A percentile compares a stretch with the other conserved stretches of the same genome.
Evolutionary conservation across 2,113 vertebrate genomes (phyloP).

Genomic region (Bettongia penicillata): DNA sequence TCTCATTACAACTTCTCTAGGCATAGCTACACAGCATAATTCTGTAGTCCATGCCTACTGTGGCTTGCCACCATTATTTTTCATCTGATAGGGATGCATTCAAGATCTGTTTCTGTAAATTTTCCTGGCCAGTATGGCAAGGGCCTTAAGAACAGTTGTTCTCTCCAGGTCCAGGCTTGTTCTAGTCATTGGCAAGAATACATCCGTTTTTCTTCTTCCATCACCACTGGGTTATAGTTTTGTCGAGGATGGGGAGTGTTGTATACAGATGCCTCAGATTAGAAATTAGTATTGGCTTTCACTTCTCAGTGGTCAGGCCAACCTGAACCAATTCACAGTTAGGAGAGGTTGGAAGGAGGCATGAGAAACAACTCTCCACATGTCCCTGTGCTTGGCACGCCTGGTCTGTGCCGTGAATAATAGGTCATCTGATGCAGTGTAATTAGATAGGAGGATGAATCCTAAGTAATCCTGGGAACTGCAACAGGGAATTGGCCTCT

Average conservation of each 20-base stretch:
- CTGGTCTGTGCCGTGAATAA: conserved; percentile 5
- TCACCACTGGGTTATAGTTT: background rate
- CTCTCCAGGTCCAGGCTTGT: background rate
- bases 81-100: background rate
- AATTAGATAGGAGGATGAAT: conserved; percentile 59
- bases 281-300: conserved; percentile 51
- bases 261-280: rapidly evolving
- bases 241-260: background rate
- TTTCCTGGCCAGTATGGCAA: rapidly evolving
- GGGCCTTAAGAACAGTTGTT: background rate
- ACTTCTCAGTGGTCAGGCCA: background rate
- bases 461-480: conserved; percentile 74
- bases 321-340: conserved; percentile 15
- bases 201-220: conserved; percentile 23
- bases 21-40: background rate
- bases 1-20: background rate
- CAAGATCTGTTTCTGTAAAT: background rate
- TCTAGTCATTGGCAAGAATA: background rate
- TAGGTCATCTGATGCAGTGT: conserved; percentile 60
- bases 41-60: background rate
- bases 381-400: conserved; percentile 29
- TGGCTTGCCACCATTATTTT: background rate
- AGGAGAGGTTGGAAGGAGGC: conserved; percentile 39
- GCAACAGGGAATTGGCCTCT: conserved; percentile 61
- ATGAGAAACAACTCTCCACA: conserved; percentile 69